phyloP scores from a whole-genome alignment of 2,888 invertebrate genomes.

The Argynnis bischoffii region DNA sequence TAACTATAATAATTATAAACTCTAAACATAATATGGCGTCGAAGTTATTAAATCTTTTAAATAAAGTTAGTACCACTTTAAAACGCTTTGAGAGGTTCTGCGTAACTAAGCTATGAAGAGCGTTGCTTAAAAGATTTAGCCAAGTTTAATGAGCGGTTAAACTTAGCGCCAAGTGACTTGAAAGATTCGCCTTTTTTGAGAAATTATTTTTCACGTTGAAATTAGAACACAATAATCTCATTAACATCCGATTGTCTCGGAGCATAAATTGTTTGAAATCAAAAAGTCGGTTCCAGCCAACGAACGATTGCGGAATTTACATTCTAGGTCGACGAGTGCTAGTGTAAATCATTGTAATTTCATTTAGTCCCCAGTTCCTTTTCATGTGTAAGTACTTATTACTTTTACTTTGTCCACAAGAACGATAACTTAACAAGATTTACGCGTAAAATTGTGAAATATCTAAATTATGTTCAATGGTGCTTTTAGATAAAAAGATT shows the following conservation, averaged over 20 bases:
- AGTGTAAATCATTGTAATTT: constrained; percentile 56
- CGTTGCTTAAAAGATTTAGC: constrained; percentile 43
- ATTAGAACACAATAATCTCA: not conserved
- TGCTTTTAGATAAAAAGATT: not conserved
- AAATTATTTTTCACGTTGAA: constrained; percentile 28
- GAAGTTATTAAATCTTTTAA: constrained; percentile 31
- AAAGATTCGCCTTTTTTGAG: constrained; percentile 35
- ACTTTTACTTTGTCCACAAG: constrained; percentile 33
- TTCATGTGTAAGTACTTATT: constrained; percentile 39
- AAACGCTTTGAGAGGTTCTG: constrained; percentile 45
- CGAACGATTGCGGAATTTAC: constrained; percentile 45
- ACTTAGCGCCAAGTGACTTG: constrained; percentile 38
- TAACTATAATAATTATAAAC: not conserved
- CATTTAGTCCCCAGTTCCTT: constrained; percentile 45
- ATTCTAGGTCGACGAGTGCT: constrained; percentile 46
- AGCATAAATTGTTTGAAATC: constrained; percentile 51
- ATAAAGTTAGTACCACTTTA: constrained; percentile 32
- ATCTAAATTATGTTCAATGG: constrained; percentile 9
- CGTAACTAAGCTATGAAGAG: constrained; percentile 46
- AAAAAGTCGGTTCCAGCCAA: constrained; percentile 47
- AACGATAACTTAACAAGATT: constrained; percentile 32
- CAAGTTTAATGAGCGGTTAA: constrained; percentile 46
- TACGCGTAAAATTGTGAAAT: constrained; percentile 23
- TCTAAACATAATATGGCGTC: constrained; percentile 15
- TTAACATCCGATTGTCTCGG: constrained; percentile 38